Base-by-base conservation (phyloP, 92 coral and sea anemone species). In the Anthopleura xanthogrammica region DNA sequence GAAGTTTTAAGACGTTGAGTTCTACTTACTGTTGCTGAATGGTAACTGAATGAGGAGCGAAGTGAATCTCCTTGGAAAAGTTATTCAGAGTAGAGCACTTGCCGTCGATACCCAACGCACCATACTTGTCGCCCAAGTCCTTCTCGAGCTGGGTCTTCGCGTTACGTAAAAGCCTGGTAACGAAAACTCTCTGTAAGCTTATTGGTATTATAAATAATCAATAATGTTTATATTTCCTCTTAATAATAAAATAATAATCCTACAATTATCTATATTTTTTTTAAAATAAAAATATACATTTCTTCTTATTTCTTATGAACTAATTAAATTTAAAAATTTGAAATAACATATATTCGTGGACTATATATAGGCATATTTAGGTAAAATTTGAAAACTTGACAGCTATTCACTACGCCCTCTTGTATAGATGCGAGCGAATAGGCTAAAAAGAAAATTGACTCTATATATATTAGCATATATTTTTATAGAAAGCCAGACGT, bases 81-180 rank as follows among this genome's bases (percentile, higher is more conserved):
- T 95, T 95, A 82, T 88, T 95, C 80, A 95, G 72, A 2, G 94
- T 86, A 46, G 95, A 84, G 60, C 98, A 90, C 77, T 90, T 90
- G 66, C 92, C 93, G 60, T 95, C 98, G 78, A 93, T 90, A 13
- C 89, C 89, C 66, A 94, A 88, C 19, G 98, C 94, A 17, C 94
- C 90, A 77, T 93, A 95, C 78, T 95, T 95, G 88, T 94, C 98
- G 0, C 98, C 93, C 75, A 95, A 80, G 86, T 95, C 98, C 73
- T 89, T 93, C 86, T 95, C 98, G 75, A 95, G 88, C 68, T 91
- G 93, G 22, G 95, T 95, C 77, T 95, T 95, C n/a, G 95, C 95
- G 79, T 90, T 91, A 40, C 98, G 93, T 77, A 95, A 83, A 74
- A 93, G 88, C 97, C 98, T 95, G 86, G 57, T 3, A 42, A 41